phyloP scores from a whole-genome alignment of 2,113 vertebrate species.

The Channa maculata region DNA sequence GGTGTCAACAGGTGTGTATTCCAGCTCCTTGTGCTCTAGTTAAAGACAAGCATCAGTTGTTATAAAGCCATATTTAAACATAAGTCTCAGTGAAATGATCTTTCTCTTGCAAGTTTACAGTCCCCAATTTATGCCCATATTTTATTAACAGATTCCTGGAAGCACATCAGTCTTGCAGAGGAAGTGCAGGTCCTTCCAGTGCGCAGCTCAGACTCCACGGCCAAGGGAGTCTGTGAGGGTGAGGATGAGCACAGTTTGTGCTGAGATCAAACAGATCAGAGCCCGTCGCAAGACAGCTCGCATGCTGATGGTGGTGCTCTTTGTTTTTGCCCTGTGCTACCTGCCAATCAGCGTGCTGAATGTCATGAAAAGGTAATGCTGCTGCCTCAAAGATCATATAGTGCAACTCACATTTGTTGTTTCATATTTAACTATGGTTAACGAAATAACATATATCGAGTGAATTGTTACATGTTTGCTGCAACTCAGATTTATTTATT shows the following conservation, averaged over 20 bases:
- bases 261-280: constrained; percentile 95
- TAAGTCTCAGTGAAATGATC: background rate
- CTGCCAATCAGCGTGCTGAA: constrained; percentile 97
- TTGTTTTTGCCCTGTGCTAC: constrained; percentile 96
- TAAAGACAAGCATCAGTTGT: background rate
- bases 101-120: no score
- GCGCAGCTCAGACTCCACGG: constrained; percentile 78
- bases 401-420: background rate
- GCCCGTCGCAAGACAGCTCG: constrained; percentile 94
- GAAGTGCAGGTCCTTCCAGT: constrained; percentile 90
- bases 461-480: background rate
- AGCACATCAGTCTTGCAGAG: constrained; percentile 92
- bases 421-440: background rate
- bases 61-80: background rate
- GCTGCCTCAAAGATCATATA: background rate
- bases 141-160: constrained; percentile 90
- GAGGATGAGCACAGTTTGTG: constrained; percentile 87
- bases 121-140: constrained; percentile 11
- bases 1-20: constrained; percentile 92
- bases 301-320: constrained; percentile 96
- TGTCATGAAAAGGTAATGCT: constrained; percentile 92
- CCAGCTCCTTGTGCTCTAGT: rapidly evolving
- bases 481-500: background rate
- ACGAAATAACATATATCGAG: background rate
- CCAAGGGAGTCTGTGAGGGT: constrained; percentile 84